phyloP scores from a whole-genome alignment of 2,113 vertebrate species.

The Sciurus niger region DNA sequence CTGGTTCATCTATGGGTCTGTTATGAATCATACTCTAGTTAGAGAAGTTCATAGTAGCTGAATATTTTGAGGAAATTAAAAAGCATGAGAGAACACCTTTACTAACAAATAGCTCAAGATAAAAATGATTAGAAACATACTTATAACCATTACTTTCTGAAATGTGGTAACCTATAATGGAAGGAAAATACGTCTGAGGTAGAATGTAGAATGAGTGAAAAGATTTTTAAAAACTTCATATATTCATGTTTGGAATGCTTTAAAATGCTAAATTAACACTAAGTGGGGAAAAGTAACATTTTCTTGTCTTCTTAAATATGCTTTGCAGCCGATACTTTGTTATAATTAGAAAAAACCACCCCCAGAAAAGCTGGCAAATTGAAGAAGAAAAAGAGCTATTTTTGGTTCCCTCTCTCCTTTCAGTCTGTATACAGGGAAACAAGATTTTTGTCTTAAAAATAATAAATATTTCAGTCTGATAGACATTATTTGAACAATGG shows the following conservation, averaged over 20 bases:
- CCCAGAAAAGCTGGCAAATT: slow-evolving; percentile 68
- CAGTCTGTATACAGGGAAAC: slow-evolving; percentile 52
- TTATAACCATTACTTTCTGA: background rate
- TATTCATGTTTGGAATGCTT: slow-evolving; percentile 68
- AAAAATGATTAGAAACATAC: background rate
- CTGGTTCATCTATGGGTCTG: background rate
- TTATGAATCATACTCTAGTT: background rate
- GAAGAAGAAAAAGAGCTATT: slow-evolving; percentile 65
- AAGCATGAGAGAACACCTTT: background rate
- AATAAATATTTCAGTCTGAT: slow-evolving; percentile 70
- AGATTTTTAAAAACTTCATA: slow-evolving; percentile 37
- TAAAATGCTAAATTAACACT: slow-evolving; percentile 80
- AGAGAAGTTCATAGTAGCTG: background rate
- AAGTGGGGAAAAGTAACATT: slow-evolving; percentile 76
- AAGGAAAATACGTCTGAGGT: slow-evolving; percentile 15
- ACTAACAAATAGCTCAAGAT: background rate
- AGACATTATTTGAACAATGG: slow-evolving; percentile 31
- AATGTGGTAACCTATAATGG: background rate
- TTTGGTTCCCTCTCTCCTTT: background rate
- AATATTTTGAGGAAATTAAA: background rate
- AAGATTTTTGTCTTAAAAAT: slow-evolving; percentile 78
- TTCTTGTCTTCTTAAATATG: slow-evolving; percentile 74
- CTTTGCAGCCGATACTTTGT: slow-evolving; percentile 64
- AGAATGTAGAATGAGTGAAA: slow-evolving; percentile 33
- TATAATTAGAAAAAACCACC: slow-evolving; percentile 78